Evolutionary conservation across 1,140 invertebrate genomes (phyloP).

Genomic region (Aphaenogaster rudis): DNA sequence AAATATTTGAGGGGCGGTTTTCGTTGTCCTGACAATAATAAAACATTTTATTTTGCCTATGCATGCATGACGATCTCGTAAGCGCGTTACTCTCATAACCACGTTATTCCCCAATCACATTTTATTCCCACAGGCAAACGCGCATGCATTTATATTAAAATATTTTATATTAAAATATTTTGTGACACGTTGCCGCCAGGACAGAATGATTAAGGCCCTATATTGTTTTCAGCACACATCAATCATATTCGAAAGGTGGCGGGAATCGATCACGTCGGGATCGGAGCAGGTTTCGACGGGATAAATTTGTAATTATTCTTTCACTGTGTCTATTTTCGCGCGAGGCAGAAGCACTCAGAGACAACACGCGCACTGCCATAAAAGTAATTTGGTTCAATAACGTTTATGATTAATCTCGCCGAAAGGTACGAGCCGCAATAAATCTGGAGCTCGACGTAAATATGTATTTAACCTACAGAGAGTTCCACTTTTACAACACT

Average conservation of each 20-base stretch:
- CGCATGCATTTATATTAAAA: constrained; percentile 47
- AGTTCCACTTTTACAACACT: constrained; percentile 42
- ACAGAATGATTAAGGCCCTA: constrained; percentile 50
- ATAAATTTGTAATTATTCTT: constrained; percentile 94
- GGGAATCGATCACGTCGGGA: constrained; percentile 95
- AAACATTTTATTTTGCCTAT: constrained; percentile 15
- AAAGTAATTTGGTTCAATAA: constrained; percentile 21
- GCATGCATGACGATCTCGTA: constrained; percentile 22
- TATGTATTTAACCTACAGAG: constrained; percentile 23
- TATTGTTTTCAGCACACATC: constrained; percentile 93
- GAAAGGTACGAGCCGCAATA: neutral
- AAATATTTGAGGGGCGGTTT: constrained; percentile 17
- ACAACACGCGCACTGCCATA: neutral
- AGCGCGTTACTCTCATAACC: constrained; percentile 25
- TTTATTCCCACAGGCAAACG: constrained; percentile 28
- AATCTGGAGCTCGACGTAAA: constrained; percentile 10
- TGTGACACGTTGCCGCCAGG: neutral
- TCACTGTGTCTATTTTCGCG: constrained; percentile 25
- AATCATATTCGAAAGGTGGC: constrained; percentile 96
- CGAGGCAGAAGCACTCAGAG: constrained; percentile 52
- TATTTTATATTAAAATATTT: constrained; percentile 41
- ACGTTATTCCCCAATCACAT: constrained; percentile 31
- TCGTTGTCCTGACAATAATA: constrained; percentile 1
- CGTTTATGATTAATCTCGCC: constrained; percentile 13
- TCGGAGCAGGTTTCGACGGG: constrained; percentile 95